Base-by-base conservation (phyloP, 2,888 invertebrate genomes). In the Melangyna quadrimaculata region DNA sequence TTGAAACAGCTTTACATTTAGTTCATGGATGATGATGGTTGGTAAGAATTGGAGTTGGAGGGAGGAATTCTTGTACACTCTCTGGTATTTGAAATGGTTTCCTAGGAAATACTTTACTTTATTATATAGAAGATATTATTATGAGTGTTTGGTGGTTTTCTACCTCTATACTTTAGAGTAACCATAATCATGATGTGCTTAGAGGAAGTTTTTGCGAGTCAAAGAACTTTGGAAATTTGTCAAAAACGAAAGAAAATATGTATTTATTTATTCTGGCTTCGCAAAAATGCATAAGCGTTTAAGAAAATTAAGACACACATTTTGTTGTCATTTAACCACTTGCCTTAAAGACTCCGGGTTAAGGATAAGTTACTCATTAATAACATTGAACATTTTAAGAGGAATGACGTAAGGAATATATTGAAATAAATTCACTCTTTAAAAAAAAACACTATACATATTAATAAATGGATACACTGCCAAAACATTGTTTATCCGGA, bases 1-100 rank as follows among this genome's bases (percentile, higher is more conserved):
- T 78, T 72, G 78, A 63, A 65, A 71, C 35, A 40, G 19, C 29
- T 72, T 71, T n/a, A n/a, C n/a, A n/a, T n/a, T n/a, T n/a, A 19
- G 63, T 24, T 24, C 29, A 5, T 48, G 29, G n/a, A n/a, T n/a
- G n/a, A n/a, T n/a, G n/a, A n/a, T n/a, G n/a, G n/a, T n/a, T n/a
- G n/a, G n/a, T n/a, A n/a, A n/a, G n/a, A n/a, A n/a, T n/a, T n/a
- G n/a, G n/a, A n/a, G 40, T 63, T 17, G 37, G 63, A 72, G n/a
- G n/a, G 35, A 67, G 35, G 67, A 78, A 72, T 55, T 67, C 67
- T 73, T 78, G 61, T 53, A 45, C 43, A 61, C 45, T 43, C 27
- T 12, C 9, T 61, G n/a, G 24, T 17, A 24, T 72, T 10, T 32
- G 71, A 48, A 65, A 77, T 61, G 61, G 51, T 79, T 79, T 51